Conservation (phyloP, 2,113 vertebrate genomes). For the Alectura lathami region DNA sequence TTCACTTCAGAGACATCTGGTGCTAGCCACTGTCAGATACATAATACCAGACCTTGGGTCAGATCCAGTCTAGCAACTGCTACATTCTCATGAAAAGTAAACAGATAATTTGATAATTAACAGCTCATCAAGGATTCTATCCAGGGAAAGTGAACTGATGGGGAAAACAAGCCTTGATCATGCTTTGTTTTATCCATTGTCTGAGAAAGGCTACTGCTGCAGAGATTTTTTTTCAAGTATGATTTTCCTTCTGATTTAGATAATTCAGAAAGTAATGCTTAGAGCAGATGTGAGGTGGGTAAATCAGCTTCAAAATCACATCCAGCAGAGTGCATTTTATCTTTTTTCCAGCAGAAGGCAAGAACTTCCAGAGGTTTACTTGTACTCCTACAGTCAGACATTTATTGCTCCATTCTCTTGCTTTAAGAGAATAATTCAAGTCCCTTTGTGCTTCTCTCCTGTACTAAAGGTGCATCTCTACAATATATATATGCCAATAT, state of each 20-base stretch:
- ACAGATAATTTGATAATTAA: conserved; percentile 9
- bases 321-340: not conserved
- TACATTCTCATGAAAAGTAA: conserved; percentile 2
- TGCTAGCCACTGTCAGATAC: not conserved
- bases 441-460: too few species aligned
- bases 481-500: not conserved
- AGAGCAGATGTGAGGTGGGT: not conserved
- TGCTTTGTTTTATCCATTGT: not conserved
- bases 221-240: not conserved
- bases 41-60: not conserved
- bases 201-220: not conserved
- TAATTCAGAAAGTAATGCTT: not conserved
- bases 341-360: not conserved
- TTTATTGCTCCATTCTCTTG: not conserved
- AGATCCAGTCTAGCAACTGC: not conserved
- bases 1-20: not conserved
- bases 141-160: not conserved
- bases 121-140: not conserved
- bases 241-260: not conserved
- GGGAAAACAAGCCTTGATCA: not conserved
- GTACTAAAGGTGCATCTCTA: too few species aligned
- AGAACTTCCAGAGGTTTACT: not conserved
- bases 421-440: too few species aligned
- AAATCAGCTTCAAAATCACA: not conserved
- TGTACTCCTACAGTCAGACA: not conserved